A percentile compares a stretch with the other conserved stretches of the same genome.
Conservation (phyloP, 2,888 invertebrate genomes). For the Platerodrilus igneus region DNA sequence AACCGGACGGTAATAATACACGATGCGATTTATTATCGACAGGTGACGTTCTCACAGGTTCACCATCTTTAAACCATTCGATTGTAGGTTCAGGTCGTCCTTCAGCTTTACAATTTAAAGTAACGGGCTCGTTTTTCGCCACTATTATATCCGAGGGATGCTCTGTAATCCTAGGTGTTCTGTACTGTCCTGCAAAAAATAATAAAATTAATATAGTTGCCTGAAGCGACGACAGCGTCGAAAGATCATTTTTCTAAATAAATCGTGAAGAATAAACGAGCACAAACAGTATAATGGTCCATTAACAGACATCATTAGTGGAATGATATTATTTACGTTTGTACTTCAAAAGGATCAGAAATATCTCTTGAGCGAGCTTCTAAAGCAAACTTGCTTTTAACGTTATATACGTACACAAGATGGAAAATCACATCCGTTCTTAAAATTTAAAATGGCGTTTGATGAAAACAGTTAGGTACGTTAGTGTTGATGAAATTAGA, state of each 20-base stretch:
- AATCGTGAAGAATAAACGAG: conserved; percentile 29
- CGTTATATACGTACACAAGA: too few species aligned
- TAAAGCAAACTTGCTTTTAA: too few species aligned
- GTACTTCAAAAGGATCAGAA: conserved; percentile 29
- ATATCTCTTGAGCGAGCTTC: conserved; percentile 13
- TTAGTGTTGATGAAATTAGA: too few species aligned
- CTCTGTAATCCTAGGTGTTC: conserved; percentile 91
- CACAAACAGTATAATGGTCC: conserved; percentile 38
- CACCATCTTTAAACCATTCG: conserved; percentile 92
- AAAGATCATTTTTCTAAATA: conserved; percentile 24
- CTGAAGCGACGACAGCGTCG: too few species aligned
- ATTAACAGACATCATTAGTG: conserved; percentile 40
- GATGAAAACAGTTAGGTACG: too few species aligned
- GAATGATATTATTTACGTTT: conserved; percentile 36
- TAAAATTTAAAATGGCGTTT: too few species aligned
- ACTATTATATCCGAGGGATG: conserved; percentile 96
- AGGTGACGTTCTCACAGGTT: conserved; percentile 68
- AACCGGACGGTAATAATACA: conserved; percentile 84
- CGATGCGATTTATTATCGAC: conserved; percentile 82
- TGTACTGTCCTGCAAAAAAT: conserved; percentile 67
- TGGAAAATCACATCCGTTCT: too few species aligned
- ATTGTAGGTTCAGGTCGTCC: conserved; percentile 89
- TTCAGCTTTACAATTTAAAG: conserved; percentile 94
- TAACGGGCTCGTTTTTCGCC: conserved; percentile 94
- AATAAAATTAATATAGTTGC: too few species aligned